These are phyloP conservation scores for Tenrec ecaudatus DNA, from an alignment of 2,113 vertebrate genomes.

Conservation along the genomic window DNA sequence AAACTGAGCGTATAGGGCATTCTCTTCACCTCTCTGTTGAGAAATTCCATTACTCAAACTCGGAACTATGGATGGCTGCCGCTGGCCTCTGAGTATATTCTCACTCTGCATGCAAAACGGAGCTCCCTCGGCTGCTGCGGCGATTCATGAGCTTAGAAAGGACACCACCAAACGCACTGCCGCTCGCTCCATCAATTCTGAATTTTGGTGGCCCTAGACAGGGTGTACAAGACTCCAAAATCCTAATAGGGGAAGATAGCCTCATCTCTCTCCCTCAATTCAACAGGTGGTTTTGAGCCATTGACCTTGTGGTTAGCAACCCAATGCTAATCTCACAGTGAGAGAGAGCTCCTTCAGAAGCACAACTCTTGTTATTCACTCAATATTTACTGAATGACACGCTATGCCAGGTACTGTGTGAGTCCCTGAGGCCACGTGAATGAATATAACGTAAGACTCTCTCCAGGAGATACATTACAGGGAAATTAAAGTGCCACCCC, in stretches of 20 bases:
- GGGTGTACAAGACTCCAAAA: no score
- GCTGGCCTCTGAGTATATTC: neutral
- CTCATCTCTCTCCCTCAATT: neutral
- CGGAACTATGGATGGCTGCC: neutral
- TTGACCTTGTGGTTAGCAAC: no score
- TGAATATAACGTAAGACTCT: neutral
- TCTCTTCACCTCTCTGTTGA: neutral
- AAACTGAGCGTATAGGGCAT: neutral
- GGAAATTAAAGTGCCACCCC: neutral
- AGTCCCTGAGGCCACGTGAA: neutral
- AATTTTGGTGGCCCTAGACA: neutral
- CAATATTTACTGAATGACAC: neutral
- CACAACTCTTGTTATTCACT: neutral
- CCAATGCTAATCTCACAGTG: no score
- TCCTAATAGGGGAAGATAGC: no score
- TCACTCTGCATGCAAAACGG: neutral
- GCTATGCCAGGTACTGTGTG: no score
- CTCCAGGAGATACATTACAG: neutral
- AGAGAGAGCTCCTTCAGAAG: no score
- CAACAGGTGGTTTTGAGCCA: no score
- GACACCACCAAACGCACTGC: no score
- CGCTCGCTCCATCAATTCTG: no score
- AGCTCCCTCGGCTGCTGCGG: neutral
- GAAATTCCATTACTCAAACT: neutral
- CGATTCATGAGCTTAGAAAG: neutral